Evolutionary conservation across 2,797 vertebrate species (phyloP).

Genomic region (Diplodus sargus): DNA sequence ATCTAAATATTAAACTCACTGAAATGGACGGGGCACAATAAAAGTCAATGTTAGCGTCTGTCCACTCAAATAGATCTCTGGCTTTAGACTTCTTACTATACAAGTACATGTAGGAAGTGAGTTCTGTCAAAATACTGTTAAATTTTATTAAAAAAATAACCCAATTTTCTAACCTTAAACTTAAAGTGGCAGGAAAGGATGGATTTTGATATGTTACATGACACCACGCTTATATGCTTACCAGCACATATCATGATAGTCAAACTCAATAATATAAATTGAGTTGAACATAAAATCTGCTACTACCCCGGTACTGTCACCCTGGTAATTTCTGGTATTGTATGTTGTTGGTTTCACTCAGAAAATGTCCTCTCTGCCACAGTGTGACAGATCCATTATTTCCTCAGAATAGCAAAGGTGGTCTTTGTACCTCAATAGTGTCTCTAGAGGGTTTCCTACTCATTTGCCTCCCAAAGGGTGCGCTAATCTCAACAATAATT

Average conservation of each 20-base stretch:
- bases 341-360: neutral
- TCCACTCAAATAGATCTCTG: neutral
- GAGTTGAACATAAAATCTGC: neutral
- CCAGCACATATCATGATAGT: neutral
- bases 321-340: neutral
- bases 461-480: constrained; percentile 45
- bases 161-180: neutral
- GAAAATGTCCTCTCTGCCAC: neutral
- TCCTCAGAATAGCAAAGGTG: constrained; percentile 20
- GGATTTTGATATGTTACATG: neutral
- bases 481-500: constrained; percentile 64
- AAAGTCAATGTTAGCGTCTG: neutral
- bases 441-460: constrained; percentile 37
- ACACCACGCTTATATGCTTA: neutral
- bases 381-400: constrained; percentile 10
- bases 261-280: neutral
- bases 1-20: neutral
- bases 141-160: neutral
- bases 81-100: neutral
- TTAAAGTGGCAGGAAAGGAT: neutral
- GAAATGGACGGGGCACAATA: neutral
- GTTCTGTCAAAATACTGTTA: neutral
- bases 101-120: neutral
- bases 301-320: neutral
- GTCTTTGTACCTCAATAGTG: constrained; percentile 29